phyloP scores from a whole-genome alignment of 2,113 vertebrate genomes.

The Corythornis cristatus region DNA sequence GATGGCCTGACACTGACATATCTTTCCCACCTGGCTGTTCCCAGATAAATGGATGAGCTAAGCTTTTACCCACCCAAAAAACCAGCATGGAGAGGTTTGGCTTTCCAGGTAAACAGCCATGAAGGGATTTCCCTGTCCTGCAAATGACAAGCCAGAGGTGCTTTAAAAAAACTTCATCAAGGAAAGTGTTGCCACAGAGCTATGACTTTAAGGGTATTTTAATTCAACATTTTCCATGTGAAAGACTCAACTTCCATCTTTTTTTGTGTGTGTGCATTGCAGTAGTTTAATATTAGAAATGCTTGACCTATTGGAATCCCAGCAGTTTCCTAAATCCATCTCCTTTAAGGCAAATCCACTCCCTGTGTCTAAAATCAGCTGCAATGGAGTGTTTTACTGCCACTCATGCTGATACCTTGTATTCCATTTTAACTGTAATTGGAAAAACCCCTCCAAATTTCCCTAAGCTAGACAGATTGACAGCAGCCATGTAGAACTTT shows the following conservation, averaged over 20 bases:
- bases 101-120: not conserved
- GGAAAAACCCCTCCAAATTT: not conserved
- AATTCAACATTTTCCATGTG: not conserved
- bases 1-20: slow-evolving; percentile 37
- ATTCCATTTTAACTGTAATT: not conserved
- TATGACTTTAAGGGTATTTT: not conserved
- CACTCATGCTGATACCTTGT: not conserved
- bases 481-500: not conserved
- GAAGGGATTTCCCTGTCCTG: not conserved
- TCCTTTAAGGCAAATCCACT: not conserved
- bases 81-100: not conserved
- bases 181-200: not conserved
- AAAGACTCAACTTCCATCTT: not conserved
- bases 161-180: not conserved
- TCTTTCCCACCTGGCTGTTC: slow-evolving; percentile 53
- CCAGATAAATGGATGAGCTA: slow-evolving; percentile 27
- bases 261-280: not conserved
- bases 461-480: not conserved
- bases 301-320: not conserved
- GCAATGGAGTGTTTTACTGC: not conserved
- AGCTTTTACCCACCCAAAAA: not conserved
- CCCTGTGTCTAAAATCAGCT: not conserved
- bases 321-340: not conserved
- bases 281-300: not conserved
- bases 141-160: not conserved